Conservation (phyloP, 2,797 vertebrate species). For the Glossophaga mutica region DNA sequence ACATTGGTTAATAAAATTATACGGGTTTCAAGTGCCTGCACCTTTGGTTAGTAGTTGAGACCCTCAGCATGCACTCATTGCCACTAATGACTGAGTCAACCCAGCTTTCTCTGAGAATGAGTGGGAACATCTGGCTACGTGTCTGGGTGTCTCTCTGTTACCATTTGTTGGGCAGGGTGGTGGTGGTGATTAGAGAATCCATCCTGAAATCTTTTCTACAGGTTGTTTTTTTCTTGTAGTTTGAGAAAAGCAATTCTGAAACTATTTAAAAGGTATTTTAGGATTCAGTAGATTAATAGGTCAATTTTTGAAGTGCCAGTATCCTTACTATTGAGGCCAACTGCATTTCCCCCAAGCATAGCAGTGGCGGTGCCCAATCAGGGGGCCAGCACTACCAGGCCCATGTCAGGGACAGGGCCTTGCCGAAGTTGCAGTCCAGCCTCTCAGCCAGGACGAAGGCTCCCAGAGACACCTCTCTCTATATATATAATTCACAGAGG, state of each 20-base stretch:
- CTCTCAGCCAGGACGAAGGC: fast-evolving
- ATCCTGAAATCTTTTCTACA: not conserved
- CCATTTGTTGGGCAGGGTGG: not conserved
- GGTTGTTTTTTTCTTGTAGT: not conserved
- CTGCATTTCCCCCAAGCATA: not conserved
- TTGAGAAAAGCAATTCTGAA: not conserved
- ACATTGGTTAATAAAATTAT: not conserved
- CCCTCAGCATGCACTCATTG: not conserved
- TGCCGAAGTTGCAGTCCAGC: too few relatives aligned
- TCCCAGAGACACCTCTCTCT: not conserved
- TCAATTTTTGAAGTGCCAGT: not conserved
- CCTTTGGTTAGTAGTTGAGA: not conserved
- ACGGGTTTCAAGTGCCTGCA: not conserved
- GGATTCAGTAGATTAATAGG: not conserved
- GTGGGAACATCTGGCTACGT: not conserved
- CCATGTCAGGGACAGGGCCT: not conserved
- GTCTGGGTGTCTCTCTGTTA: not conserved
- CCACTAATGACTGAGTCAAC: not conserved
- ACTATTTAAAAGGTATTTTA: not conserved
- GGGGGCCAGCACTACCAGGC: not conserved
- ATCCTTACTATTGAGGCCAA: not conserved
- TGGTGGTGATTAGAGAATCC: not conserved
- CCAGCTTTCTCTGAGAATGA: not conserved
- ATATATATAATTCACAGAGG: not conserved
- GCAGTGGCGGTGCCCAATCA: not conserved